phyloP scores from a whole-genome alignment of 2,113 vertebrate species.

The Seriola aureovittata region DNA sequence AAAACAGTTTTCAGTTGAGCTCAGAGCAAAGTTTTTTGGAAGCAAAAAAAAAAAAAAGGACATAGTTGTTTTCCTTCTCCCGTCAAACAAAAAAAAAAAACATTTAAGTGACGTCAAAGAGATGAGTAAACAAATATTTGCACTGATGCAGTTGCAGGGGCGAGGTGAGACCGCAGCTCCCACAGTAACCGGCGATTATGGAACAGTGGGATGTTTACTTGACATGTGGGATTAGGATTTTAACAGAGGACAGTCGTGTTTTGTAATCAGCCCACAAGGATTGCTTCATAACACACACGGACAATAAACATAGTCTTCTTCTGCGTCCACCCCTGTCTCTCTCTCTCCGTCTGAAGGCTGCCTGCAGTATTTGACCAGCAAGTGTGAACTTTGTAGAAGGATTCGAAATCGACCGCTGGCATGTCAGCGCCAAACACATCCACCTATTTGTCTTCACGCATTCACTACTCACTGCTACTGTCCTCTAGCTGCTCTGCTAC shows the following conservation, averaged over 20 bases:
- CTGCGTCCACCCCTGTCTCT: background rate
- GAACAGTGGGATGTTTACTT: background rate
- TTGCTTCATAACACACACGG: background rate
- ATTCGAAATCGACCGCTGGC: constrained; percentile 25
- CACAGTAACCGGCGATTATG: background rate
- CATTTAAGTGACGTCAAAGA: background rate
- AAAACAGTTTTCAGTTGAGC: background rate
- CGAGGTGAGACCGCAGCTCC: background rate
- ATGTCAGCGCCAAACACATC: constrained; percentile 34
- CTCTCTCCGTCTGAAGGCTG: constrained; percentile 57
- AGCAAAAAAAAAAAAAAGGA: too few species aligned
- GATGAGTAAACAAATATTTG: background rate
- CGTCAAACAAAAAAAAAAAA: background rate
- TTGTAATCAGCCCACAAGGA: background rate
- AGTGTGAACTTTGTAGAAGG: constrained; percentile 67
- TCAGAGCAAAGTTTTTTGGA: background rate
- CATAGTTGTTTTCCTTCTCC: background rate
- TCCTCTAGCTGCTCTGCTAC: background rate
- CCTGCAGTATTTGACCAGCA: constrained; percentile 73
- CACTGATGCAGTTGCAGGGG: background rate
- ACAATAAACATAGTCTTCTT: constrained; percentile 17
- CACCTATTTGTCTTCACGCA: constrained; percentile 42
- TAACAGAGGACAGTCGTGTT: background rate
- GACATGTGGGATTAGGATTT: background rate
- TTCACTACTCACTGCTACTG: background rate